Conservation (phyloP, 2,888 invertebrate species). For the Taenaris catops region DNA sequence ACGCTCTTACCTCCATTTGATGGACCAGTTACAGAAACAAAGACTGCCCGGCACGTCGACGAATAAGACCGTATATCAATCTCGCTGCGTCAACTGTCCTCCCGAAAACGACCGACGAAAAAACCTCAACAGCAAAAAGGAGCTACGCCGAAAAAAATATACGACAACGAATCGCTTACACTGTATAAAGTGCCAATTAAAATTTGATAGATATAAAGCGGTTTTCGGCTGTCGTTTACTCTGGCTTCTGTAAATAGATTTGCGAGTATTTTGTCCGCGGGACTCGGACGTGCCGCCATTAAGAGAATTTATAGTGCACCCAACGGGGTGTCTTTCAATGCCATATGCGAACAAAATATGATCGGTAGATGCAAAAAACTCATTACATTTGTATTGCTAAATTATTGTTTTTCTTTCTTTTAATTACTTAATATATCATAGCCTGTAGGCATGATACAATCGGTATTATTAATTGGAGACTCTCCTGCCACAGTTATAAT, state of each 20-base stretch:
- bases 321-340: slow-evolving; percentile 1
- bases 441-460: too few species aligned
- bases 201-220: slow-evolving; percentile 69
- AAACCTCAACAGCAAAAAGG: slow-evolving; percentile 55
- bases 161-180: slow-evolving; percentile 72
- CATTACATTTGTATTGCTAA: too few species aligned
- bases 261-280: slow-evolving; percentile 13
- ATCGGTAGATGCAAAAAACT: too few species aligned
- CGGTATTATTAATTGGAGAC: too few species aligned
- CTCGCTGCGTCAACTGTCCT: slow-evolving; percentile 68
- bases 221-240: slow-evolving; percentile 28
- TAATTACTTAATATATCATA: too few species aligned
- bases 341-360: background rate
- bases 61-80: slow-evolving; percentile 74
- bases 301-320: slow-evolving; percentile 15
- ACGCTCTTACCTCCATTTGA: too few species aligned
- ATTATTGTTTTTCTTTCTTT: too few species aligned
- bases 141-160: slow-evolving; percentile 51
- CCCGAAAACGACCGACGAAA: slow-evolving; percentile 71
- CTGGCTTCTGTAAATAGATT: slow-evolving; percentile 24
- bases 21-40: slow-evolving; percentile 73
- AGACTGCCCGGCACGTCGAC: slow-evolving; percentile 71
- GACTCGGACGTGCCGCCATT: slow-evolving; percentile 15
- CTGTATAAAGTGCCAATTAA: slow-evolving; percentile 78
- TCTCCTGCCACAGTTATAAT: too few species aligned